Conservation (phyloP, 2,797 vertebrate genomes). For the Garrulus glandarius region DNA sequence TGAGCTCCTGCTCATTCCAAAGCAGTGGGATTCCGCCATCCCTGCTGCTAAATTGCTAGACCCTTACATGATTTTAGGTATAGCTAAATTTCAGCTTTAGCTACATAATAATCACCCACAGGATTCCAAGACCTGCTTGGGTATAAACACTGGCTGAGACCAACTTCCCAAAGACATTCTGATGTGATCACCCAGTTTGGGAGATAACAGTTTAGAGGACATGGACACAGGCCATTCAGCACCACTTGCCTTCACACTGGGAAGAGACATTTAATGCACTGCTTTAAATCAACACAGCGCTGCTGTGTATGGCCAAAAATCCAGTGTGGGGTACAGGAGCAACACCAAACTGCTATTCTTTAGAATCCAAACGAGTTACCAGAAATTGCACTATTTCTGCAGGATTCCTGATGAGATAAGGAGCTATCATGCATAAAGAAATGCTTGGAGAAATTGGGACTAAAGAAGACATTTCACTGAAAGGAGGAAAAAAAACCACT, state of each 20-base stretch:
- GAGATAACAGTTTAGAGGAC: background rate
- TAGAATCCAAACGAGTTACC: background rate
- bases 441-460: background rate
- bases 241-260: background rate
- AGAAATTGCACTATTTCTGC: background rate
- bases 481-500: rapidly evolving
- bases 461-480: background rate
- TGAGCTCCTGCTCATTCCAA: background rate
- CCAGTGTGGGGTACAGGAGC: background rate
- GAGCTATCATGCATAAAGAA: background rate
- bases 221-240: background rate
- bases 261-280: background rate
- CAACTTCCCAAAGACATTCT: background rate
- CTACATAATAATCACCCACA: background rate
- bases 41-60: background rate
- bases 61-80: background rate
- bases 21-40: background rate
- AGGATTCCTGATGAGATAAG: background rate
- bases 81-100: background rate
- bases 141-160: background rate
- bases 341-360: background rate
- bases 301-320: background rate
- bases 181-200: background rate
- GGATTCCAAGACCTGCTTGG: background rate
- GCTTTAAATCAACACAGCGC: background rate